Percentiles rank a stretch among this genome's conserved stretches.
Conservation (phyloP, 2,113 vertebrate species). For the Toxotes jaculatrix region DNA sequence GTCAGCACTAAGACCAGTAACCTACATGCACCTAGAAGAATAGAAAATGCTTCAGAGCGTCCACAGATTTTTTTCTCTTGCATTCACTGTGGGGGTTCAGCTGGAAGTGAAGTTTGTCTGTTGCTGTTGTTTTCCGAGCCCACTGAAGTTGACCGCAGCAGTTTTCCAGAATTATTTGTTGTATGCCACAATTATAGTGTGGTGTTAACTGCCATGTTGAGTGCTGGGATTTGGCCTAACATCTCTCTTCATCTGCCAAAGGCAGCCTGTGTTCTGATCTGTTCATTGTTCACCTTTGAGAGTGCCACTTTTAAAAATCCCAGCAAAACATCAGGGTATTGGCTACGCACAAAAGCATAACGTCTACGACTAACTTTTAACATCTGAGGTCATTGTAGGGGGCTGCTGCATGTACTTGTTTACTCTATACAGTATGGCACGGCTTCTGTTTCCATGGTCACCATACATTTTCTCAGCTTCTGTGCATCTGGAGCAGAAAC, state of each 20-base stretch:
- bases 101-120: background rate
- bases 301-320: background rate
- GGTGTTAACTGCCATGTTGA: background rate
- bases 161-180: background rate
- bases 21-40: background rate
- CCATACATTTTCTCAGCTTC: background rate
- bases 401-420: background rate
- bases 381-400: background rate
- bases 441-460: slow-evolving; percentile 6
- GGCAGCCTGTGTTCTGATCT: background rate
- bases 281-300: background rate
- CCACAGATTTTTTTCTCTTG: background rate
- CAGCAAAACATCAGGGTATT: no score
- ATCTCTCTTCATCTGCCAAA: background rate
- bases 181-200: background rate
- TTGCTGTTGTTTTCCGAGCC: background rate
- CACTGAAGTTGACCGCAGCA: background rate
- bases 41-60: background rate
- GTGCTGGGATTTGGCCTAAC: background rate
- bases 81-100: background rate
- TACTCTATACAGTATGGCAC: background rate
- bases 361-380: background rate
- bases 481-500: slow-evolving; percentile 5
- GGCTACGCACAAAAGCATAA: background rate
- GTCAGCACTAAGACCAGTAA: background rate